phyloP scores from a whole-genome alignment of 2,888 invertebrate genomes.

The Halictus quadricinctus region DNA sequence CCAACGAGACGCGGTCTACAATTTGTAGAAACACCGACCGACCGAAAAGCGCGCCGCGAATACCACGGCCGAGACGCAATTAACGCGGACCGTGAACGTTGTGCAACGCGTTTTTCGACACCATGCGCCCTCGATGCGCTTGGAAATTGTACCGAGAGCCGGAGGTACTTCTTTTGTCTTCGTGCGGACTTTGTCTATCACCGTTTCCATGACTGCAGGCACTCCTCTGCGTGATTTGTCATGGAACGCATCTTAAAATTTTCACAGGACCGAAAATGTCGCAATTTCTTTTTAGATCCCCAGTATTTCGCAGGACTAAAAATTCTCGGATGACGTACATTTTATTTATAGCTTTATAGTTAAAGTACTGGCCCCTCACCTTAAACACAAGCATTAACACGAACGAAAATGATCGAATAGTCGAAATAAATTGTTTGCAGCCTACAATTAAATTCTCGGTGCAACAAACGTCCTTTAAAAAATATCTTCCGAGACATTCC shows the following conservation, averaged over 20 bases:
- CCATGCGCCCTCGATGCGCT: not conserved
- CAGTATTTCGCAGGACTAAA: no score
- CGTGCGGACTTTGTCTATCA: not conserved
- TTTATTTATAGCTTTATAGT: no score
- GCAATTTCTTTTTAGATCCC: no score
- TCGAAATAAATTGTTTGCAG: not conserved
- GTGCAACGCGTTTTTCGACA: not conserved
- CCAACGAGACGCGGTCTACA: not conserved
- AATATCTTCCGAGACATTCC: not conserved
- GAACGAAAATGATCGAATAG: not conserved
- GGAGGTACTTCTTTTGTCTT: not conserved
- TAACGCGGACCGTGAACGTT: not conserved
- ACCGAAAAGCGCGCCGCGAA: not conserved
- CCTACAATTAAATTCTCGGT: not conserved
- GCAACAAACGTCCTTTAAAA: not conserved
- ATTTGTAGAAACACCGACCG: not conserved
- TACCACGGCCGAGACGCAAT: not conserved
- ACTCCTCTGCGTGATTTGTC: not conserved
- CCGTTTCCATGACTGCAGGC: not conserved
- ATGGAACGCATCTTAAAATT: not conserved
- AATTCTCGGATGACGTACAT: no score
- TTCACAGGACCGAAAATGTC: no score
- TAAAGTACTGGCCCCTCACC: no score
- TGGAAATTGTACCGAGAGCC: not conserved
- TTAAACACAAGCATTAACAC: not conserved